phyloP scores from a whole-genome alignment of 1,140 invertebrate species.

The Cyclina sinensis region DNA sequence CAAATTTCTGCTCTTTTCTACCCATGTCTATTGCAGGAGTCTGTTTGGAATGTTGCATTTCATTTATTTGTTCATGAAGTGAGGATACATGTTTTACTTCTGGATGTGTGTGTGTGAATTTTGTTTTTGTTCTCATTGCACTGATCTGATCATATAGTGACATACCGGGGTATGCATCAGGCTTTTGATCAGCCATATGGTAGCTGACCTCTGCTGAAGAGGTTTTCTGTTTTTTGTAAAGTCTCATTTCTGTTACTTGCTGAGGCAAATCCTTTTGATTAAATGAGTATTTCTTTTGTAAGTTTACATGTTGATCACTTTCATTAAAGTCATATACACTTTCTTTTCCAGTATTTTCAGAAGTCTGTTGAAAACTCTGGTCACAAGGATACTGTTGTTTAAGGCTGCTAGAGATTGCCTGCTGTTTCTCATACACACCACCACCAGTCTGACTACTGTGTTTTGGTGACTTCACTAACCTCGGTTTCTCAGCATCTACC shows the following conservation, averaged over 20 bases:
- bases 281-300: not conserved
- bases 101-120: too few species aligned
- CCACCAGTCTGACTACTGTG: not conserved
- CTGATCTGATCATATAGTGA: not conserved
- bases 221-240: not conserved
- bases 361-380: not conserved
- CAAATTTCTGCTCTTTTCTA: not conserved
- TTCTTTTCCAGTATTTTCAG: not conserved
- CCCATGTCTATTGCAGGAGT: not conserved
- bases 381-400: not conserved
- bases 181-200: not conserved
- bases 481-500: not conserved
- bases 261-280: not conserved
- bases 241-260: slow-evolving; percentile 9
- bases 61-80: not conserved
- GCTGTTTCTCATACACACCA: not conserved
- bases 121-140: not conserved
- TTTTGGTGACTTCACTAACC: not conserved
- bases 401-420: not conserved
- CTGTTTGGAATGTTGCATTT: not conserved
- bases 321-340: slow-evolving; percentile 36
- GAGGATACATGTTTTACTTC: not conserved
- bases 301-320: not conserved
- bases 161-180: not conserved
- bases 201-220: not conserved